Evolutionary conservation across 1,140 invertebrate genomes (phyloP).

Genomic region (Heliconius himera): DNA sequence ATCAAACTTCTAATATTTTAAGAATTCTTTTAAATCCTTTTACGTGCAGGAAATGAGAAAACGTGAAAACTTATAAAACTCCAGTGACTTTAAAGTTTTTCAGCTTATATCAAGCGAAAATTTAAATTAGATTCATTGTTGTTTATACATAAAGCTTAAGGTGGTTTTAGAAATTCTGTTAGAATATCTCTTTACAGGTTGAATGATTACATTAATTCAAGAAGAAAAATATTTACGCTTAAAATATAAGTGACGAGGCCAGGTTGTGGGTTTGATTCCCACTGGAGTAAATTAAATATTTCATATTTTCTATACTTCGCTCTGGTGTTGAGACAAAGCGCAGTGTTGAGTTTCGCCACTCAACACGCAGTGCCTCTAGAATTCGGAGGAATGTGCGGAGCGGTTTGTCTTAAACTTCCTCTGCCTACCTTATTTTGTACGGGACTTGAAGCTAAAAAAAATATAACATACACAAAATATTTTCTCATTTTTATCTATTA

Average conservation of each 20-base stretch:
- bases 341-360: no score
- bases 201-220: background rate
- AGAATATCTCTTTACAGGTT: background rate
- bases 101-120: constrained; percentile 17
- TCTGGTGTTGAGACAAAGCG: no score
- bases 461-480: no score
- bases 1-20: background rate
- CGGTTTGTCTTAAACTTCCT: no score
- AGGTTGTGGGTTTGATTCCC: no score
- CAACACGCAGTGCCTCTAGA: no score
- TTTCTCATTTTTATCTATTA: background rate
- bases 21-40: constrained; percentile 28
- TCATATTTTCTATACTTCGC: no score
- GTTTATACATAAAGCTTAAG: constrained; percentile 1
- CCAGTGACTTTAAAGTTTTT: constrained; percentile 24
- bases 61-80: constrained; percentile 30
- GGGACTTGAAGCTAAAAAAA: no score
- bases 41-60: constrained; percentile 28
- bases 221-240: background rate
- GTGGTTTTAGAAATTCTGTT: constrained; percentile 1
- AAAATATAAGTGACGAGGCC: background rate
- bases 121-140: constrained; percentile 24
- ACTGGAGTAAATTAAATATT: no score
- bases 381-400: no score
- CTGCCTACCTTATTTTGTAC: no score